These are phyloP conservation scores for Danio rerio DNA, from an alignment of 2,113 vertebrate species.

Conservation along the genomic window DNA sequence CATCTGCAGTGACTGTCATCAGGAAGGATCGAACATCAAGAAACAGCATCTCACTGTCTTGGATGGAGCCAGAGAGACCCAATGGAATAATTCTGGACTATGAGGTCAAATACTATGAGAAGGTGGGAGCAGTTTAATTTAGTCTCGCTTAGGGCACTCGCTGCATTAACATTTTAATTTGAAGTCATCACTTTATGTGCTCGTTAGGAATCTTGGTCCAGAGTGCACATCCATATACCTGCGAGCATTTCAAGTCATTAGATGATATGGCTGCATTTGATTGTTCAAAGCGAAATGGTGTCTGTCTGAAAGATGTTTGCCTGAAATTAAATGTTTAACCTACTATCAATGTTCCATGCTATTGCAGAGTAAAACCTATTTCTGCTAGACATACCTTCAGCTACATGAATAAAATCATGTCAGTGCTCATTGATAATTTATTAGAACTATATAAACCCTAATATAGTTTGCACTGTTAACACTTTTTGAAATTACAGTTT, in stretches of 20 bases:
- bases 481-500: no score
- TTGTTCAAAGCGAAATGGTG: not conserved
- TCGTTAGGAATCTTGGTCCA: slow-evolving; percentile 37
- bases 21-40: slow-evolving; percentile 92
- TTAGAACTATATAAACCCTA: not conserved
- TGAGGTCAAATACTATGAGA: slow-evolving; percentile 99
- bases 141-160: slow-evolving; percentile 25
- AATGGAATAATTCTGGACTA: slow-evolving; percentile 99
- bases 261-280: slow-evolving; percentile 35
- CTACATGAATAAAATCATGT: not conserved
- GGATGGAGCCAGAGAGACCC: slow-evolving; percentile 94
- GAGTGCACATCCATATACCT: slow-evolving; percentile 21
- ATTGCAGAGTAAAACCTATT: not conserved
- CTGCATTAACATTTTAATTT: slow-evolving; percentile 53
- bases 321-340: not conserved
- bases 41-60: slow-evolving; percentile 92
- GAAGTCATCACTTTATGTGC: slow-evolving; percentile 1
- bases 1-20: slow-evolving; percentile 89
- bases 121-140: slow-evolving; percentile 81
- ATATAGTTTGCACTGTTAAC: no score
- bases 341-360: not conserved
- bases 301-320: slow-evolving; percentile 22
- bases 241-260: slow-evolving; percentile 42
- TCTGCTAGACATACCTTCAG: not conserved
- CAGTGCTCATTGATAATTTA: not conserved